Base-by-base conservation (phyloP, 2,888 invertebrate genomes). In the Caenorhabditis drosophilae region DNA sequence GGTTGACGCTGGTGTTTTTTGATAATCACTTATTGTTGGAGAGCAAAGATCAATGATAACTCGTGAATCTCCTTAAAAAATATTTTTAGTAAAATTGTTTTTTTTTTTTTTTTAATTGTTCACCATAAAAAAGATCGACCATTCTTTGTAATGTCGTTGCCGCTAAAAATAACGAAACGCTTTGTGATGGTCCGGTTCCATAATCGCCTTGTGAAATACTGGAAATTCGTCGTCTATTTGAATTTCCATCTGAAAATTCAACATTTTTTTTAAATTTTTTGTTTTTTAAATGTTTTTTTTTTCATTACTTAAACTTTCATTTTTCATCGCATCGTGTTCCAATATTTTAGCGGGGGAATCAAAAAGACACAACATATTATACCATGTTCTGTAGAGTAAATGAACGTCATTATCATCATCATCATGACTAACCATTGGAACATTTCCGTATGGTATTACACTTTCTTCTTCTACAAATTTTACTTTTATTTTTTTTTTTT, bases 41-140 rank as follows among this genome's bases (percentile, higher is more conserved):
- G 52, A 47, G 20, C 58, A n/a, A 6, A 64, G n/a, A 40, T 64
- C 54, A 25, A 58, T 55, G 20, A 26, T 4, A 25, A 62, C 58
- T 40, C 50, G 40, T 12, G 68, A 58, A 53, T 78, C 76, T 26
- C 74, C 74, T 73, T 44, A n/a, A 45, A 50, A 49, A 42, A 51
- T 47, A 47, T 16, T 46, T 41, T 31, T 7, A n/a, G 18, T 15
- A 18, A 49, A 36, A 22, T 36, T 25, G n/a, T 12, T 31, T 9
- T 16, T 26, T 11, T n/a, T 9, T 40, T n/a, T 2, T 11, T 26
- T 15, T 6, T n/a, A 22, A 57, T 47, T n/a, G n/a, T 46, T 6
- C 34, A 76, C 80, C 81, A 58, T 77, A 78, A 68, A 81, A 81
- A 25, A 81, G 50, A 55, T 80, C 80, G 50, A 81, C 67, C 72